phyloP scores from a whole-genome alignment of 2,797 vertebrate genomes.

The Halcyon badia region DNA sequence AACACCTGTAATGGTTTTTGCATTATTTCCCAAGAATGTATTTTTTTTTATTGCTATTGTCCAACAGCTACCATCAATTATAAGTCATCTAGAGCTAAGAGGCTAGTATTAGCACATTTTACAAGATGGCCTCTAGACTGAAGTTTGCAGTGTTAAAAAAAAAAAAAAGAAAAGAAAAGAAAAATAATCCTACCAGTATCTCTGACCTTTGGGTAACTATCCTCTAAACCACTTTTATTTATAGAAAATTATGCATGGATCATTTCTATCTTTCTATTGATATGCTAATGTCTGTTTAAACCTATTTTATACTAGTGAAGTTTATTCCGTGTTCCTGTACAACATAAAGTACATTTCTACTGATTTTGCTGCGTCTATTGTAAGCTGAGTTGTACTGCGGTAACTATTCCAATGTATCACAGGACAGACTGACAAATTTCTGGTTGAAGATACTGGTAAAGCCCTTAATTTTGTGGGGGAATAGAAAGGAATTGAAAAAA shows the following conservation, averaged over 20 bases:
- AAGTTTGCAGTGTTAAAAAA: background rate
- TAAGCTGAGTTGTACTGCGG: background rate
- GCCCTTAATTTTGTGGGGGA: constrained; percentile 17
- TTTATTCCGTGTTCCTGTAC: background rate
- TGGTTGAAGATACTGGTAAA: constrained; percentile 33
- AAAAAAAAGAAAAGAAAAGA: background rate
- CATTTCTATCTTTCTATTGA: constrained; percentile 26
- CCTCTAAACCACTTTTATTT: constrained; percentile 30
- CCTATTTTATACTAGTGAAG: background rate
- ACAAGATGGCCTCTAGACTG: background rate
- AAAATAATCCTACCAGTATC: background rate
- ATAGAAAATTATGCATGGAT: constrained; percentile 28
- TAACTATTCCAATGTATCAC: constrained; percentile 7
- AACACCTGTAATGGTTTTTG: background rate
- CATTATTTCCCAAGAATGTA: background rate
- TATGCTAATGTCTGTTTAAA: constrained; percentile 34
- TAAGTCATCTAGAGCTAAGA: background rate
- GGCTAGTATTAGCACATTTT: background rate
- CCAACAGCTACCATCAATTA: background rate
- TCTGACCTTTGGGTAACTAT: background rate
- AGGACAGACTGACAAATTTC: constrained; percentile 41
- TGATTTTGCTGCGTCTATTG: background rate
- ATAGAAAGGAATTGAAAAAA: constrained; percentile 30
- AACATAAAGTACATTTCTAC: background rate
- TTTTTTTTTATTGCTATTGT: background rate